Percentiles rank a stretch among this genome's conserved stretches.
These are phyloP conservation scores for Acleris literana DNA, from an alignment of 2,888 invertebrate species.

Conservation along the genomic window DNA sequence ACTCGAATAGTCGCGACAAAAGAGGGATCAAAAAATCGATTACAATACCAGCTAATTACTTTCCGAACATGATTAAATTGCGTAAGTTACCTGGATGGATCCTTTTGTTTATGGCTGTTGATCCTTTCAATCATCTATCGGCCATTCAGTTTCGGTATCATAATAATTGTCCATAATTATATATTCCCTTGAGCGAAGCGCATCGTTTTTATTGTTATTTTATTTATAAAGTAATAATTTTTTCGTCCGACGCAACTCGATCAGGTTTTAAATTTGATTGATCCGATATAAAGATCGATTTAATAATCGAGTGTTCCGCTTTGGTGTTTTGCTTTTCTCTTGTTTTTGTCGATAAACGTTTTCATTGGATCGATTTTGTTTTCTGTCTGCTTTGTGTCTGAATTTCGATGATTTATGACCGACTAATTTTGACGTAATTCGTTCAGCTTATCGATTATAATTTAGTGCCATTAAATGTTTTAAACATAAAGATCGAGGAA, in stretches of 20 bases:
- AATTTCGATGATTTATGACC: constrained; percentile 62
- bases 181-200: constrained; percentile 79
- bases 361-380: constrained; percentile 64
- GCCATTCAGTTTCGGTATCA: constrained; percentile 81
- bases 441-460: constrained; percentile 43
- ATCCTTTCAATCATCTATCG: constrained; percentile 84
- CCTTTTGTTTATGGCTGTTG: constrained; percentile 81
- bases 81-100: constrained; percentile 74
- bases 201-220: constrained; percentile 84
- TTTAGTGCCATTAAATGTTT: constrained; percentile 37
- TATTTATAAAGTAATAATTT: constrained; percentile 84
- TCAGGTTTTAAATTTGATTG: constrained; percentile 83
- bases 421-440: constrained; percentile 56
- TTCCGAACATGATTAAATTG: constrained; percentile 70
- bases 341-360: constrained; percentile 72
- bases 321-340: constrained; percentile 66
- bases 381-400: constrained; percentile 61
- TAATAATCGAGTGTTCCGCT: constrained; percentile 78
- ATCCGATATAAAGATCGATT: constrained; percentile 83
- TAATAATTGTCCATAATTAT: constrained; percentile 84
- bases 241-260: constrained; percentile 76
- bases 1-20: constrained; percentile 40
- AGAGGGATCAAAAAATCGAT: constrained; percentile 55
- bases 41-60: constrained; percentile 76
- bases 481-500: constrained; percentile 25